phyloP scores from a whole-genome alignment of 2,797 vertebrate species.

The Pseudochirops cupreus region DNA sequence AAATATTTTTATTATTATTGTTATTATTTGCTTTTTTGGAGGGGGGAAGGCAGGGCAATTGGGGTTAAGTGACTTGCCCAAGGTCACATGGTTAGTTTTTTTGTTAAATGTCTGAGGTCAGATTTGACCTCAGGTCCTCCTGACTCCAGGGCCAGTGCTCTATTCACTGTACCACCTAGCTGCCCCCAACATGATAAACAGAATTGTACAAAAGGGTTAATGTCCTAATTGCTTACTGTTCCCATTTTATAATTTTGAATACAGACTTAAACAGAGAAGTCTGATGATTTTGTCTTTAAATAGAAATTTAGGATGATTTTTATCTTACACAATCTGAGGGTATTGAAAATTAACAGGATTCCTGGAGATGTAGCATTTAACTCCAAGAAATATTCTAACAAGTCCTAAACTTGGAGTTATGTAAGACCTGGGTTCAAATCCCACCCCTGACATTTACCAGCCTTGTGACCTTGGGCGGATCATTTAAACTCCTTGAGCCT shows the following conservation, averaged over 20 bases:
- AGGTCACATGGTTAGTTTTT: too few relatives aligned
- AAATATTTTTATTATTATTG: background rate
- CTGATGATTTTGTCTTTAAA: background rate
- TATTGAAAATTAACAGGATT: background rate
- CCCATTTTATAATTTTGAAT: background rate
- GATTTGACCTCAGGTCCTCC: too few relatives aligned
- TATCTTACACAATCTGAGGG: background rate
- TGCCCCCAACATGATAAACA: background rate
- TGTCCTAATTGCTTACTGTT: background rate
- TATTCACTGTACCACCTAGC: too few relatives aligned
- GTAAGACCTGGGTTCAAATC: background rate
- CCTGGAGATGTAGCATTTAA: background rate
- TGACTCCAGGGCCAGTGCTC: too few relatives aligned
- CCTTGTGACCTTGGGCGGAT: background rate
- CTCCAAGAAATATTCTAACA: background rate
- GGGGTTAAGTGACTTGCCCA: too few relatives aligned
- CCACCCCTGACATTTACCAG: background rate
- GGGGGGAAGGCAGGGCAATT: too few relatives aligned
- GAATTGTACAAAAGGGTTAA: background rate
- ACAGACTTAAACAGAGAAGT: background rate
- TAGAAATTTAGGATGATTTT: background rate
- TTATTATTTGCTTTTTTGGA: too few relatives aligned
- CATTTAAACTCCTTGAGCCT: background rate
- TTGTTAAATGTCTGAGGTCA: too few relatives aligned
- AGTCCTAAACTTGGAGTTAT: background rate